A percentile compares a stretch with the other conserved stretches of the same genome.
Conservation (phyloP, 1,140 invertebrate species). For the Papilio polyxenes region DNA sequence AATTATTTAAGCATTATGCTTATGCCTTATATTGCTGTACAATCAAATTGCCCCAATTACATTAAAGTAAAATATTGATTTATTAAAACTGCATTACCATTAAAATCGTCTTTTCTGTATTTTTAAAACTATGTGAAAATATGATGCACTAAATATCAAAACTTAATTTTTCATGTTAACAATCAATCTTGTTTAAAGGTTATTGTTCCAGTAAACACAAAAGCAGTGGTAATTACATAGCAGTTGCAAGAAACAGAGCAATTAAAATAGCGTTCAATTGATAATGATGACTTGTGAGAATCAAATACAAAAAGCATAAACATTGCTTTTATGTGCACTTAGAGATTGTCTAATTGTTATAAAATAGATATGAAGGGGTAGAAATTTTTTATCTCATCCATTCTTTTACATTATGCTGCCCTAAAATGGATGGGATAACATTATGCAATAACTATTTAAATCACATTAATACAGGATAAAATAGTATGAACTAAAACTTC, state of each 20-base stretch:
- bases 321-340: slow-evolving; percentile 2
- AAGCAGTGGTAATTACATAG: slow-evolving; percentile 38
- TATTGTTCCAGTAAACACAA: slow-evolving; percentile 43
- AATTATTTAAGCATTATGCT: too few species aligned
- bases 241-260: slow-evolving; percentile 40
- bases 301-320: slow-evolving; percentile 12
- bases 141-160: not conserved
- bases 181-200: not conserved
- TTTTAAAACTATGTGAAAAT: too few species aligned
- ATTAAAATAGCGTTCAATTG: slow-evolving; percentile 14
- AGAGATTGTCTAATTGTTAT: not conserved
- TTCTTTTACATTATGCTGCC: not conserved
- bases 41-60: too few species aligned
- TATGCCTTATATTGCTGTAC: too few species aligned
- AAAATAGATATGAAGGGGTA: not conserved
- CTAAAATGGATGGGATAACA: not conserved
- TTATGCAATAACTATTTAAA: not conserved
- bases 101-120: too few species aligned
- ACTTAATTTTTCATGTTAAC: not conserved
- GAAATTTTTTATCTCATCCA: not conserved
- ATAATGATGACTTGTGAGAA: slow-evolving; percentile 1
- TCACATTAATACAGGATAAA: not conserved
- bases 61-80: too few species aligned
- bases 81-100: too few species aligned
- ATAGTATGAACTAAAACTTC: not conserved